Evolutionary conservation across 2,797 vertebrate genomes (phyloP), one percentile per base, ranked within the genome.

Genomic region (Lacerta agilis): DNA sequence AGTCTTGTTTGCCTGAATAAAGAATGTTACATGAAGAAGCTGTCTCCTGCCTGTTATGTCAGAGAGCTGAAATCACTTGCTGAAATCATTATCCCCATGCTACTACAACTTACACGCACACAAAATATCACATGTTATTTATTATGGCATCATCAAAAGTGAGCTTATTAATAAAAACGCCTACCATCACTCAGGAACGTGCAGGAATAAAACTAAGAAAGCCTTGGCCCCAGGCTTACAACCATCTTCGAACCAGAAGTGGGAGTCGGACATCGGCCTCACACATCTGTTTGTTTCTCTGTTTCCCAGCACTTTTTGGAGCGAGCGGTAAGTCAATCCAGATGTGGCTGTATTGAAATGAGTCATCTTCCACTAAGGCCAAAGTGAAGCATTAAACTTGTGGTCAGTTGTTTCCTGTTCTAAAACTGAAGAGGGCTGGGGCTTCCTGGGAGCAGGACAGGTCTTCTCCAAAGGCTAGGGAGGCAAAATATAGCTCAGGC

Each of bases 241-340:
- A 77, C 43, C 29, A 77, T 77, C 41, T 43, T 78, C 64, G 29
- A 33, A 38, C n/a, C 20, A 85, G 36, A 29, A 11, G 77, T 58
- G 49, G 49, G 49, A 75, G 71, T 49, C 41, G 17, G 71, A 8
- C 29, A 38, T 66, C 43, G 38, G 55, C 69, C 27, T 77, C 6
- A 33, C 29, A 36, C 85, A 89, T 83, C 18, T 91, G 71, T 83
- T 88, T 76, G 85, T 80, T 76, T 83, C 75, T 29, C 61, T 1
- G 8, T 18, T 0, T 5, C 67, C 88, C 92, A 85, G 86, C 83
- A 45, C 25, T 88, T 82, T 87, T 69, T 85, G 82, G 87, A 86
- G 90, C 33, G 76, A 91, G 13, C 45, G 55, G 85, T 5, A 2
- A 90, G 72, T 66, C 85, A 71, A 45, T 94, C 92, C 95, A 95